Base-by-base conservation (phyloP, 2,113 vertebrate species). In the Sialia sialis region DNA sequence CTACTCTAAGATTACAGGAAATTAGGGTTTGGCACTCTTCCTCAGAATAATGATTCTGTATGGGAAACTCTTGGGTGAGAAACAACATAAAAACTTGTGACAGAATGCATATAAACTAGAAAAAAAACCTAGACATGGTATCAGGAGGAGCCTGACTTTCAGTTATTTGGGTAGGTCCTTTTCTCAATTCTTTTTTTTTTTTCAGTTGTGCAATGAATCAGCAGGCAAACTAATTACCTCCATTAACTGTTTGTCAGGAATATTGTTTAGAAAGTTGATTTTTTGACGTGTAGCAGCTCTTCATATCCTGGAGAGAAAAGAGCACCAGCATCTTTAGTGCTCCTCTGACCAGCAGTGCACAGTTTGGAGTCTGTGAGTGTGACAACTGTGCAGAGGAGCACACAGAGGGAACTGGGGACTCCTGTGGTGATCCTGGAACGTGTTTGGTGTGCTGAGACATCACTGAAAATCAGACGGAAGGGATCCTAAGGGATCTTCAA, bases 101-200 rank as follows among this genome's bases (percentile, higher is more conserved):
- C 2, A 89, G 25, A 67, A 51, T 38, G 30, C 2, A 10, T 13
- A 30, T 9, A 48, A 80, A 66, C 4, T 8, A 63, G 4, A 2
- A n/a, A 64, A 73, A 73, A 64, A 4, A 1, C 4, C 20, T 10
- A 39, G 44, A 16, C 0, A 2, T 49, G 34, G 3, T 29, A 7
- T 19, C 0, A 3, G n/a, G 32, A 38, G 10, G 18, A 83, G 23
- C 9, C 23, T 39, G 16, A n/a, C 19, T 82, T 74, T 32, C 18
- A 55, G 0, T 34, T 70, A 4, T 26, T 54, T 79, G 9, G 1
- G 26, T 22, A 36, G 36, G 20, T 38, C 4, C 14, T 13, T 44
- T 8, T 44, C 5, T 56, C 7, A 29, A 5, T 23, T 51, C 23
- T 15, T 30, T n/a, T 48, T 30, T n/a, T 48, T 38, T 36, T 74